Percentiles rank a stretch among this genome's conserved stretches.
Conservation (phyloP, 2,113 vertebrate species). For the Marmota flaviventris region DNA sequence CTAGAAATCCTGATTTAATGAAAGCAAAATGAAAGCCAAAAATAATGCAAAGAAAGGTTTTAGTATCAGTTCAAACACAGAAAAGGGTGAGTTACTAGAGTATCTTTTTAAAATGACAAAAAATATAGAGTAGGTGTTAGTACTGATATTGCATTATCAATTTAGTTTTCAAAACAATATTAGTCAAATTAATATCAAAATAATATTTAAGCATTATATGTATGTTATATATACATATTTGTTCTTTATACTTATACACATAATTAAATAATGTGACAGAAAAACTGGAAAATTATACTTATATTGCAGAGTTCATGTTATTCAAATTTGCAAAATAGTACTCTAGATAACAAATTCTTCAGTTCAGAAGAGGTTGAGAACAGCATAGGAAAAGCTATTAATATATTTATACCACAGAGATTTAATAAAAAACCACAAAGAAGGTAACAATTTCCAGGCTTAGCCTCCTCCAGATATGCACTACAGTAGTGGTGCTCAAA, state of each 20-base stretch:
- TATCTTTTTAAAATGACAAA: background rate
- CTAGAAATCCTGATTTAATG: background rate
- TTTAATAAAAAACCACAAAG: conserved; percentile 19
- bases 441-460: background rate
- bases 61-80: background rate
- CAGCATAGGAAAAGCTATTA: background rate
- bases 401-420: background rate
- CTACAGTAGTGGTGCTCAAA: background rate
- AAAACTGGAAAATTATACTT: conserved; percentile 7
- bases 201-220: background rate
- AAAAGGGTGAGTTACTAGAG: background rate
- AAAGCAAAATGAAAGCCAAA: conserved; percentile 22
- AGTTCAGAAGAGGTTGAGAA: background rate
- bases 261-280: conserved; percentile 17
- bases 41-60: background rate
- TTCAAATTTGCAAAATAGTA: conserved; percentile 40
- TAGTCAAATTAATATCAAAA: conserved; percentile 21
- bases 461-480: background rate
- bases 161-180: background rate
- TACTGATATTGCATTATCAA: background rate
- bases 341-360: background rate
- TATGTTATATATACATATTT: background rate
- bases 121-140: background rate
- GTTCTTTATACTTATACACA: background rate
- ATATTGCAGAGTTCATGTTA: background rate